Percentiles rank a stretch among this genome's conserved stretches.
These are phyloP conservation scores for Xyrauchen texanus DNA, from an alignment of 2,113 vertebrate genomes.

Conservation along the genomic window DNA sequence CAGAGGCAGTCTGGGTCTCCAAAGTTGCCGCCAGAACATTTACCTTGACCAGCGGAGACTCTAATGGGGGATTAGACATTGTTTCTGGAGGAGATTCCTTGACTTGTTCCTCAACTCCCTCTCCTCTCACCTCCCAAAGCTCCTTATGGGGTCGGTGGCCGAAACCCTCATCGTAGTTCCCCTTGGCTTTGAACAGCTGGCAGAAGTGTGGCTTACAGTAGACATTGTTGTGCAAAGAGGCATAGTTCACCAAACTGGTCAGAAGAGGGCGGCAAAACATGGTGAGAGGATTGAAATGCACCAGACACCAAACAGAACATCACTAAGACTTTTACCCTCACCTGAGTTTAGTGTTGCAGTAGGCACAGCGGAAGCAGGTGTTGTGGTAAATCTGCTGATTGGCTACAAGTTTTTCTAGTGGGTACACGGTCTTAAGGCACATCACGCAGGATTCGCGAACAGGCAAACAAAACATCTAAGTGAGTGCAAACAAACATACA, in stretches of 20 bases:
- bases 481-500: constrained; percentile 11
- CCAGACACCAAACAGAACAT: no score
- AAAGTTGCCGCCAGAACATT: constrained; percentile 86
- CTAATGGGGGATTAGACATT: constrained; percentile 73
- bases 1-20: constrained; percentile 76
- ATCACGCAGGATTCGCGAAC: constrained; percentile 84
- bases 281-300: constrained; percentile 1
- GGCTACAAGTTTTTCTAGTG: constrained; percentile 93
- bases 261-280: constrained; percentile 35
- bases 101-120: constrained; percentile 68
- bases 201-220: constrained; percentile 98
- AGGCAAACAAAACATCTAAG: constrained; percentile 84
- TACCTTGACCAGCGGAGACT: constrained; percentile 89
- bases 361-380: constrained; percentile 93
- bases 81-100: constrained; percentile 60
- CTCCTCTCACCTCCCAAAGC: constrained; percentile 84
- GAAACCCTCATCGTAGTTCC: constrained; percentile 98
- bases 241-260: constrained; percentile 86
- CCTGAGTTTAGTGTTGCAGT: constrained; percentile 96
- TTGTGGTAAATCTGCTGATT: constrained; percentile 92
- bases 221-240: constrained; percentile 88
- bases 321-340: constrained; percentile 57
- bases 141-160: constrained; percentile 94
- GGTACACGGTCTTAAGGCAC: constrained; percentile 95
- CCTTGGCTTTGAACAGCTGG: constrained; percentile 97